Conservation (phyloP, 2,888 invertebrate genomes). For the Nomada ruficornis region DNA sequence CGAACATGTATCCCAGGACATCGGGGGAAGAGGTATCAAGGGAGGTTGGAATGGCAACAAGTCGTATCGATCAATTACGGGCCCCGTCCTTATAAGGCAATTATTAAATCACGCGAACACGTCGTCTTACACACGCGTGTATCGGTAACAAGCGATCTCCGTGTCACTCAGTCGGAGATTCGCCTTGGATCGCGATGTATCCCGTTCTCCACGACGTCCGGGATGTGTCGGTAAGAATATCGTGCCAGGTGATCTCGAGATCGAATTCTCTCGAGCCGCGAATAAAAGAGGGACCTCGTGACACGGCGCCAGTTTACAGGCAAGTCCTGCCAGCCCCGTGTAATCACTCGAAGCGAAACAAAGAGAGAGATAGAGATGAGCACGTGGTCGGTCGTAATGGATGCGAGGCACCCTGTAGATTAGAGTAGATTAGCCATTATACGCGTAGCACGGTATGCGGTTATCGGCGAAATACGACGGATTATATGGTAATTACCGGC, state of each 20-base stretch:
- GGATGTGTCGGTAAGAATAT: slow-evolving; percentile 59
- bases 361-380: neutral
- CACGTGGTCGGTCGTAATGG: slow-evolving; percentile 50
- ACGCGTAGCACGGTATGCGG: slow-evolving; percentile 24
- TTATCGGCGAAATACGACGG: slow-evolving; percentile 45
- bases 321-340: slow-evolving; percentile 1
- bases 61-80: slow-evolving; percentile 66
- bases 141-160: slow-evolving; percentile 70
- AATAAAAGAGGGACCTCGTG: slow-evolving; percentile 48
- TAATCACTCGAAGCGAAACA: neutral
- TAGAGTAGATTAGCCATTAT: slow-evolving; percentile 49
- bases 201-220: slow-evolving; percentile 40
- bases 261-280: slow-evolving; percentile 60
- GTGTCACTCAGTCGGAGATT: slow-evolving; percentile 63
- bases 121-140: slow-evolving; percentile 66
- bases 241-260: slow-evolving; percentile 48
- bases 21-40: neutral
- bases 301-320: slow-evolving; percentile 47
- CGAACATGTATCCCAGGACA: neutral
- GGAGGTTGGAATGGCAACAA: slow-evolving; percentile 29
- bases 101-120: slow-evolving; percentile 71
- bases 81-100: slow-evolving; percentile 63
- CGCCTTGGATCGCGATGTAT: slow-evolving; percentile 60
- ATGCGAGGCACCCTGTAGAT: slow-evolving; percentile 46
- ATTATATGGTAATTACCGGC: slow-evolving; percentile 52